Percentiles rank a stretch among this genome's conserved stretches.
Conservation (phyloP, 2,888 invertebrate species). For the Cordilura impudica region DNA sequence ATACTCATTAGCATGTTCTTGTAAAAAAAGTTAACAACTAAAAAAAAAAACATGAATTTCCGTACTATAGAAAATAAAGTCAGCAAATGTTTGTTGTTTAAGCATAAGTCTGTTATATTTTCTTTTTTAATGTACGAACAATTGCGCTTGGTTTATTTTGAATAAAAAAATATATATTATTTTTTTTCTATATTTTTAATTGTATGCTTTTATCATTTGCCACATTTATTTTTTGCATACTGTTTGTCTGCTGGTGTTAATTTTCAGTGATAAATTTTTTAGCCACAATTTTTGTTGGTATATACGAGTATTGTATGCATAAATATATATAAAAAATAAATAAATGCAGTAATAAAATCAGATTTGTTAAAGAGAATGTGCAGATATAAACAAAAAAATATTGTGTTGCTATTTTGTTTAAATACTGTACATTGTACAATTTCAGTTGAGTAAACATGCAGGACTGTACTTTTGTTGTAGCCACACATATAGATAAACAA, state of each 20-base stretch:
- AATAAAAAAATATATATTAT: not conserved
- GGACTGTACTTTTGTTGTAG: slow-evolving; percentile 23
- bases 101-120: slow-evolving; percentile 24
- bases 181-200: not conserved
- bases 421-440: not conserved
- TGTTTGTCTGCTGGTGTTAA: slow-evolving; percentile 40
- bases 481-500: slow-evolving; percentile 23
- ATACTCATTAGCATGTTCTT: slow-evolving; percentile 24
- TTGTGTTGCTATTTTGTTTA: slow-evolving; percentile 17
- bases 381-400: slow-evolving; percentile 19
- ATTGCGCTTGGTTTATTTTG: slow-evolving; percentile 29
- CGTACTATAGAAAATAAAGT: not conserved
- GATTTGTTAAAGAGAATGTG: slow-evolving; percentile 25
- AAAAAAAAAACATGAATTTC: not conserved
- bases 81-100: slow-evolving; percentile 23
- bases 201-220: not conserved
- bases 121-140: not conserved
- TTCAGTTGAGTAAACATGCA: slow-evolving; percentile 8
- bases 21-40: not conserved
- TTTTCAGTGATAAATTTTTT: slow-evolving; percentile 32
- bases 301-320: not conserved
- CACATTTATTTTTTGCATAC: not conserved
- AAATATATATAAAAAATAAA: not conserved
- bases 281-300: not conserved
- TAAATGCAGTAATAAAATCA: not conserved